Conservation (phyloP, 2,888 invertebrate species). For the Heteropelma amictum region DNA sequence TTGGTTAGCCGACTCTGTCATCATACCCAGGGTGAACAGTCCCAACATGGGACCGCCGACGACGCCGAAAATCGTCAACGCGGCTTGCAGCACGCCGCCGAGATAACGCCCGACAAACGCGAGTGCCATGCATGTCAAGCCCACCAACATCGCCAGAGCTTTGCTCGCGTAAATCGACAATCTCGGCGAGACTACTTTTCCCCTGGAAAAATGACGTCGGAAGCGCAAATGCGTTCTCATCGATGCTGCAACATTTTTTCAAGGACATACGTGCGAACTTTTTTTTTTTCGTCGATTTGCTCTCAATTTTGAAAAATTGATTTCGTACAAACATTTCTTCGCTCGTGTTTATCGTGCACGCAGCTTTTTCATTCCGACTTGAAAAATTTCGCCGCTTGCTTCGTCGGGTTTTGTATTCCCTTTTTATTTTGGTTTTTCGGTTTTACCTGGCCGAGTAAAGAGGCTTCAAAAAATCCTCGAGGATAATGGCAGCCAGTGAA, state of each 20-base stretch:
- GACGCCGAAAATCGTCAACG: conserved; percentile 91
- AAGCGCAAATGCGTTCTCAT: no score
- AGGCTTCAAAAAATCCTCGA: conserved; percentile 89
- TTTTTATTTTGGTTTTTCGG: no score
- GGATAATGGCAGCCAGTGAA: conserved; percentile 92
- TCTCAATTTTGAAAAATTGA: no score
- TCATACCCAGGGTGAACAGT: conserved; percentile 92
- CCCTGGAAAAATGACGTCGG: conserved; percentile 62
- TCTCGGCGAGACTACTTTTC: conserved; percentile 54
- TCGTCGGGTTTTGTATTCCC: no score
- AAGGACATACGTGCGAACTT: no score
- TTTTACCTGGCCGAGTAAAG: conserved; percentile 61
- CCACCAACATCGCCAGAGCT: conserved; percentile 85
- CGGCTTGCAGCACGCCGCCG: conserved; percentile 90
- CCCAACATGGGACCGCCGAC: conserved; percentile 92
- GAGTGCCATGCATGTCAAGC: conserved; percentile 86
- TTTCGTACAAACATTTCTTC: no score
- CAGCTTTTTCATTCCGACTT: no score
- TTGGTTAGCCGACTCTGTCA: conserved; percentile 86
- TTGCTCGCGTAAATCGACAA: conserved; percentile 76
- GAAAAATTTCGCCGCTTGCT: not conserved
- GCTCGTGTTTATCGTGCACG: no score
- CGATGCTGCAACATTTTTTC: no score
- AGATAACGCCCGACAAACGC: conserved; percentile 82
- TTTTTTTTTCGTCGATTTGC: no score